Base-by-base conservation (phyloP, 2,888 invertebrate genomes). In the Heliconius erato region DNA sequence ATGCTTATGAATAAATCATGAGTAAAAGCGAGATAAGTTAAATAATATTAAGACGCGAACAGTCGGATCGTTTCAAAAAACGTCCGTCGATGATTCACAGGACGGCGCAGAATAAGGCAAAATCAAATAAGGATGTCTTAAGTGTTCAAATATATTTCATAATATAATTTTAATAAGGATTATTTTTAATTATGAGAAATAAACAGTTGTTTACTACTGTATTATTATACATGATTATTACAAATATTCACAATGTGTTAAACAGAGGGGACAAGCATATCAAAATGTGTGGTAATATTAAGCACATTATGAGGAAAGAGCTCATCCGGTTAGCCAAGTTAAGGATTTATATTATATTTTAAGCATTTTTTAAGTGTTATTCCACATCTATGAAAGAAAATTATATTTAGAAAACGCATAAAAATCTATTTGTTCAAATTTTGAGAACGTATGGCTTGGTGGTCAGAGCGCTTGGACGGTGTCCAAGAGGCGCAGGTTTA, bases 51-150 rank as follows among this genome's bases (percentile, higher is more conserved):
- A 81, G 59, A 44, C 19, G 77, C 26, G 28, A 77, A 71, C 80
- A 72, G 82, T 84, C 81, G 82, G 83, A 40, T 72, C 74, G 59
- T 80, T 86, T 86, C 54, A 84, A 88, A 87, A 87, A 86, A 71
- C 80, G 84, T 77, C 84, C 85, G 86, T 86, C 85, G 82, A 82
- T 87, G 87, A 87, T 79, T 88, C 88, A 87, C 80, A 40, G 32
- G 63, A 40, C 74, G 68, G 59, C 28, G 74, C 65, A 28, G 69
- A 79, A 82, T 54, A 82, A 76, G 76, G 74, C 79, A 49, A 79
- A 49, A n/a, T 65, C 16, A 35, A 74, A 76, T 49, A 35, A 49
- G 54, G 19, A 72, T 49, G 4, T n/a, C 19, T 32, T 0, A 2
- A 32, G 40, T 12, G 72, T 44, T 78, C 28, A 11, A 76, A 35